Evolutionary conservation across 2,113 vertebrate species (phyloP).

Genomic region (Alouatta palliata): DNA sequence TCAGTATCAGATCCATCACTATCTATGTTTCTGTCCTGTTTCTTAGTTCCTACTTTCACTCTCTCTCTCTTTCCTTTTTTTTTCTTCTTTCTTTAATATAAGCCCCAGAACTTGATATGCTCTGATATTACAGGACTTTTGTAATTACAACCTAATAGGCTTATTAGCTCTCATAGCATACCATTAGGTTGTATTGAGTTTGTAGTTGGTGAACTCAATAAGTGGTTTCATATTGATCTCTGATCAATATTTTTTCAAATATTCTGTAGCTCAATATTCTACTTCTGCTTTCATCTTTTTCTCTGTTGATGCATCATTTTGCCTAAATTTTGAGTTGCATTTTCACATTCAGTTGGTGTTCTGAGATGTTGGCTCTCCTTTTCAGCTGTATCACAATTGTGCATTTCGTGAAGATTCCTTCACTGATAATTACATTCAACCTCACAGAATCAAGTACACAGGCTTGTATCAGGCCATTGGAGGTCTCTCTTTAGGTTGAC

Average conservation of each 20-base stretch:
- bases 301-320: not conserved
- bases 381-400: not conserved
- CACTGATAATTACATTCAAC: not conserved
- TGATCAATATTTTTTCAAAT: conserved; percentile 32
- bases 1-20: not conserved
- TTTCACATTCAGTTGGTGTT: not conserved
- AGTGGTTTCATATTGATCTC: conserved; percentile 38
- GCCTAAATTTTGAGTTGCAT: not conserved
- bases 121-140: not conserved
- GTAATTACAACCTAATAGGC: not conserved
- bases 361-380: not conserved
- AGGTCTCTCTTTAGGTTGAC: not conserved
- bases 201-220: not conserved
- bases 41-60: not conserved
- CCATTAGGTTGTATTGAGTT: not conserved
- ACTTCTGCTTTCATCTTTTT: not conserved
- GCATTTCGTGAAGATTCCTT: not conserved
- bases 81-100: not conserved
- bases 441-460: not conserved
- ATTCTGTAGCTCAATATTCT: not conserved
- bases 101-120: not conserved
- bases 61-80: accelerated
- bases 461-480: not conserved
- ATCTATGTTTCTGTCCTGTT: not conserved
- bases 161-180: not conserved